phyloP scores from a whole-genome alignment of 2,888 invertebrate species.

The Luffia ferchaultella region DNA sequence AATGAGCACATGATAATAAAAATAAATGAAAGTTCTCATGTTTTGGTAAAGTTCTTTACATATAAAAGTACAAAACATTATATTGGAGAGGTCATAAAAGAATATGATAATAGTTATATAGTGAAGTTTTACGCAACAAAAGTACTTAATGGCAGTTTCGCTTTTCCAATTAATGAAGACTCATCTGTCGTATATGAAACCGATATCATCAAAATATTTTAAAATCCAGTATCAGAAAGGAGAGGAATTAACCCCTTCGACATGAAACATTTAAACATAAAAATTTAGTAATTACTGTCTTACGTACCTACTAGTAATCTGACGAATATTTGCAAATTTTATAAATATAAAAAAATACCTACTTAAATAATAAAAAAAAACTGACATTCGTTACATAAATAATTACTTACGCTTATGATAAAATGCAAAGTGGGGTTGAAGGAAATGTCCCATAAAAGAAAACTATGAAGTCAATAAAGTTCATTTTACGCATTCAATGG shows the following conservation, averaged over 20 bases:
- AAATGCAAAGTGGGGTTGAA: no score
- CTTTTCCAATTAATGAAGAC: neutral
- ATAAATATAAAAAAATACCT: no score
- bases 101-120: neutral
- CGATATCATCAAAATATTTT: neutral
- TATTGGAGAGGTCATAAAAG: neutral
- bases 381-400: no score
- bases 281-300: neutral
- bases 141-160: neutral
- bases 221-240: neutral
- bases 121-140: neutral
- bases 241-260: neutral
- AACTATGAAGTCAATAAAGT: neutral
- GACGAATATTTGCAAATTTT: no score
- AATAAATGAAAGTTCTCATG: neutral
- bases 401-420: no score
- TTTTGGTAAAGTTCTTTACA: neutral
- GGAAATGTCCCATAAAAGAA: no score
- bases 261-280: neutral
- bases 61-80: neutral
- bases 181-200: neutral
- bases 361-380: no score
- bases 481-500: neutral
- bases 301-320: no score
- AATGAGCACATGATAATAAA: neutral